Percentiles rank a stretch among this genome's conserved stretches.
Conservation (phyloP, 2,888 invertebrate genomes). For the Oscheius sp. region DNA sequence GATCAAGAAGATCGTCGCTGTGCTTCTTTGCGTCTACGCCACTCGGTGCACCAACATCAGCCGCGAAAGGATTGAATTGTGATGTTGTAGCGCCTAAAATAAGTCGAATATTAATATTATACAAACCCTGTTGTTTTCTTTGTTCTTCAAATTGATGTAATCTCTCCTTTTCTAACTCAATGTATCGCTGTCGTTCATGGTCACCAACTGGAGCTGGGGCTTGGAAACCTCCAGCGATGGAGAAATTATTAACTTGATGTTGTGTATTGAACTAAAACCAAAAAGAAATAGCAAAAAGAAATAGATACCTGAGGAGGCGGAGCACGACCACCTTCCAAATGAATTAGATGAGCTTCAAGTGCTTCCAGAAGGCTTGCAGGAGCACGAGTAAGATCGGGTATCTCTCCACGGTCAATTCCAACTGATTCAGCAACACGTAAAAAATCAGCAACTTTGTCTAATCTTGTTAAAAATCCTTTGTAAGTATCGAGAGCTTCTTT, state of each 20-base stretch:
- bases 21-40: conserved; percentile 3
- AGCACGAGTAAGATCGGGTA: conserved; percentile 96
- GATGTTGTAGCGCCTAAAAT: conserved; percentile 17
- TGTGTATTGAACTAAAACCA: conserved; percentile 61
- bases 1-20: conserved; percentile 45
- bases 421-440: conserved; percentile 86
- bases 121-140: conserved; percentile 37
- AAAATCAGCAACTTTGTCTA: conserved; percentile 98
- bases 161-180: conserved; percentile 95
- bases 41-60: conserved; percentile 37
- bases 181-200: conserved; percentile 81
- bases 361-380: conserved; percentile 96
- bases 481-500: conserved; percentile 96
- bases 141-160: conserved; percentile 74
- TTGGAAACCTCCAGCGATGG: conserved; percentile 34
- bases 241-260: conserved; percentile 25
- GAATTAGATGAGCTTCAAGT: conserved; percentile 90
- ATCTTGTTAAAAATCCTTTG: conserved; percentile 93
- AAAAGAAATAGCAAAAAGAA: not conserved
- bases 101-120: not conserved
- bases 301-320: conserved; percentile 44
- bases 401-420: conserved; percentile 97
- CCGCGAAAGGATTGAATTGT: conserved; percentile 51
- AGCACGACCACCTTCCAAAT: conserved; percentile 81
- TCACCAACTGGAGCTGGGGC: conserved; percentile 37